These are phyloP conservation scores for Artibeus lituratus DNA, from an alignment of 2,797 vertebrate species.

Conservation along the genomic window DNA sequence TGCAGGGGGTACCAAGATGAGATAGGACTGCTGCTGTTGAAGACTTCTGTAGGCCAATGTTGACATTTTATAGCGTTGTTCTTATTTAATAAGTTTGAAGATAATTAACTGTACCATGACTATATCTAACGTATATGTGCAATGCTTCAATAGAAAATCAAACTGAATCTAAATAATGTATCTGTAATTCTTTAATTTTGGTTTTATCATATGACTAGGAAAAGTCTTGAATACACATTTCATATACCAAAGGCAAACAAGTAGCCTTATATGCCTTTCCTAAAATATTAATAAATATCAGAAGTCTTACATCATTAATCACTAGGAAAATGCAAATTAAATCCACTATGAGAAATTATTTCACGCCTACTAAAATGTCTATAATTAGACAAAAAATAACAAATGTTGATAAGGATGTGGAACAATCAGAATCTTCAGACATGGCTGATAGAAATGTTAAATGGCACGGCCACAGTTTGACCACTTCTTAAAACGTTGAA, in stretches of 20 bases:
- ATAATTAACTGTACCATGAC: background rate
- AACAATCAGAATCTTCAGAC: background rate
- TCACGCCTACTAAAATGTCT: background rate
- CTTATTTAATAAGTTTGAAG: conserved; percentile 14
- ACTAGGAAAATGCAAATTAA: conserved; percentile 32
- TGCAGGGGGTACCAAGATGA: background rate
- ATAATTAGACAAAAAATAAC: background rate
- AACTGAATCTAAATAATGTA: background rate
- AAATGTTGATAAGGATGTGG: background rate
- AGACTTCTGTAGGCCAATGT: background rate
- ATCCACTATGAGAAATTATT: background rate
- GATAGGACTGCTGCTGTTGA: background rate
- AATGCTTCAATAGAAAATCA: background rate
- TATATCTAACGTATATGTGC: background rate
- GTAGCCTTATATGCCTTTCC: background rate
- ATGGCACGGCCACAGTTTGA: background rate
- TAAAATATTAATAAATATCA: conserved; percentile 17
- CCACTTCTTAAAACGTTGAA: background rate
- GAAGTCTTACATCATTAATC: background rate
- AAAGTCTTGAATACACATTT: background rate
- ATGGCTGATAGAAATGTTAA: background rate
- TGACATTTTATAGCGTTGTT: background rate
- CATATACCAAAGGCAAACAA: background rate
- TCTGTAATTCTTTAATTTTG: conserved; percentile 8
- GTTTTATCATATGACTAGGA: background rate